phyloP scores from a whole-genome alignment of 2,113 vertebrate species.

The Heterocephalus glaber region DNA sequence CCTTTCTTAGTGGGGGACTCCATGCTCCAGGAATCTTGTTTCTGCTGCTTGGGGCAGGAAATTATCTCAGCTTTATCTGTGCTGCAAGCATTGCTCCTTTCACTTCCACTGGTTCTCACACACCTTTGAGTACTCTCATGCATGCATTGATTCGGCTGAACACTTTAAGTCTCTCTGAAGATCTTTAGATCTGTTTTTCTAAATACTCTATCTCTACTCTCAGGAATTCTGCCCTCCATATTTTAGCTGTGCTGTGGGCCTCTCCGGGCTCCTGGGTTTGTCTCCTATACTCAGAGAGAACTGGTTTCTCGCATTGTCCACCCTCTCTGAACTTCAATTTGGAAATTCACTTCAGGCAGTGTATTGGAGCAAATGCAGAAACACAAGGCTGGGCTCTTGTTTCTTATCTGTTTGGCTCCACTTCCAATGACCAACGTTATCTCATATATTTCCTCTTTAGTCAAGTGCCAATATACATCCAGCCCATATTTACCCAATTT shows the following conservation, averaged over 20 bases:
- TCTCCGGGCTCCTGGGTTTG: not conserved
- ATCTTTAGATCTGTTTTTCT: not conserved
- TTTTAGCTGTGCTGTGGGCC: accelerated
- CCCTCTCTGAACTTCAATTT: not conserved
- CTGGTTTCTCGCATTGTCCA: not conserved
- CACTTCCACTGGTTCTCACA: not conserved
- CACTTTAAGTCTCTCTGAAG: not conserved
- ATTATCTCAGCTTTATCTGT: not conserved
- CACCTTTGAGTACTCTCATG: not conserved
- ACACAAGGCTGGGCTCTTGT: not conserved
- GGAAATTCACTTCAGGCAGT: not conserved
- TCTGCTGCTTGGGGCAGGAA: not conserved
- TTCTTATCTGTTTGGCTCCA: not conserved
- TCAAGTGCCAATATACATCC: not conserved
- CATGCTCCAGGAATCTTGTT: not conserved
- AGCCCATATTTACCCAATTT: not conserved
- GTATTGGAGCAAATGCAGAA: not conserved
- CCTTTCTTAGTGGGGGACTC: not conserved
- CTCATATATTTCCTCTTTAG: not conserved
- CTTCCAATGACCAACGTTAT: not conserved
- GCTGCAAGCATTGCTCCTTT: not conserved
- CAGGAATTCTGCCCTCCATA: not conserved
- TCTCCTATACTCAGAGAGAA: not conserved
- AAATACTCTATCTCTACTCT: not conserved
- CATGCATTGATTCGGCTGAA: not conserved